Evolutionary conservation across 2,888 invertebrate species (phyloP).

Genomic region (Ectemnius cavifrons): DNA sequence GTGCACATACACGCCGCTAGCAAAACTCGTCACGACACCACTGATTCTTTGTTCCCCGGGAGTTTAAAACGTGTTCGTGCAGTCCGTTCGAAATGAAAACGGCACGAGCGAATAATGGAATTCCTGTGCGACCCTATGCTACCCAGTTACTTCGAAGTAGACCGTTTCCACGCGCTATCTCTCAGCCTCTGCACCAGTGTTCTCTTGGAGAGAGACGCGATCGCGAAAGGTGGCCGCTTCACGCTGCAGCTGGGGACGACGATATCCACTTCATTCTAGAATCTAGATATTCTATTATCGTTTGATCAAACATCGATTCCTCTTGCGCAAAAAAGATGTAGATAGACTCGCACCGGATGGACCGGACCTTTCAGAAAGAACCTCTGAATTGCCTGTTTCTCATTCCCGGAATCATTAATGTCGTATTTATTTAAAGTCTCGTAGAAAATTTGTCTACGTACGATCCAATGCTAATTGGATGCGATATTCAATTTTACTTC

Average conservation of each 20-base stretch:
- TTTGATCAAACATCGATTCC: neutral
- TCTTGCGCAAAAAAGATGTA: no score
- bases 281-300: neutral
- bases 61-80: neutral
- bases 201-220: slow-evolving; percentile 69
- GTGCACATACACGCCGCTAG: slow-evolving; percentile 19
- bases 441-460: slow-evolving; percentile 13
- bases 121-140: slow-evolving; percentile 15
- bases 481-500: no score
- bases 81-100: neutral
- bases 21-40: neutral
- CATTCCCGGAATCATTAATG: neutral
- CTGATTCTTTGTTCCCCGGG: slow-evolving; percentile 1
- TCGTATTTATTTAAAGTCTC: slow-evolving; percentile 15
- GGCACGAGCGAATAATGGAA: slow-evolving; percentile 17
- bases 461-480: no score
- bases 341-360: no score
- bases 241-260: slow-evolving; percentile 65
- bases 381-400: no score
- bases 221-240: slow-evolving; percentile 70
- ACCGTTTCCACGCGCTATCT: slow-evolving; percentile 60
- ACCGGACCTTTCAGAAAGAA: no score
- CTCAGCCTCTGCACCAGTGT: slow-evolving; percentile 64
- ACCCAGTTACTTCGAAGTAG: slow-evolving; percentile 42
- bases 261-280: slow-evolving; percentile 22